phyloP scores from a whole-genome alignment of 2,113 vertebrate species.

The Microcebus ravelobensis region DNA sequence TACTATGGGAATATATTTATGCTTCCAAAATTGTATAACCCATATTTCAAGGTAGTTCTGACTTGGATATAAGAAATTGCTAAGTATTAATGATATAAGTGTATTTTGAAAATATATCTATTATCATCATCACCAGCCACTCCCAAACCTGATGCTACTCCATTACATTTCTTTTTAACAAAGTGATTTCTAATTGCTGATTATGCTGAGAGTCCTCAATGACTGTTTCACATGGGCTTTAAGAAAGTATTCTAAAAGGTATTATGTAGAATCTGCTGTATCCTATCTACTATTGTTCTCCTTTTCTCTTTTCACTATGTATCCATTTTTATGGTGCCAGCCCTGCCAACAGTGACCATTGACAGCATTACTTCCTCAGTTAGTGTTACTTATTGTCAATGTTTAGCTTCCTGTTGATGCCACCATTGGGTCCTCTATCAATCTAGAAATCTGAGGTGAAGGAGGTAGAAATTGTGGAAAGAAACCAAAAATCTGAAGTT shows the following conservation, averaged over 20 bases:
- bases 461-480: not conserved
- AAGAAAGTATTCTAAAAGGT: not conserved
- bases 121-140: not conserved
- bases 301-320: not conserved
- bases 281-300: not conserved
- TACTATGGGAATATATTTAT: not conserved
- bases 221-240: not conserved
- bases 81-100: not conserved
- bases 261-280: not conserved
- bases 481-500: not conserved
- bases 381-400: not conserved
- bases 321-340: not conserved
- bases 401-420: not conserved
- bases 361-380: not conserved
- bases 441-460: not conserved
- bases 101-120: not conserved
- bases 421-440: not conserved
- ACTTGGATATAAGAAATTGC: not conserved
- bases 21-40: not conserved
- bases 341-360: not conserved
- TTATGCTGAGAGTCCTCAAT: not conserved
- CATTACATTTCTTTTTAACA: not conserved
- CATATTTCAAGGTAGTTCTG: not conserved
- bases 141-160: not conserved
- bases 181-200: not conserved